Base-by-base conservation (phyloP, 1,140 invertebrate species). In the Callitettix versicolor region DNA sequence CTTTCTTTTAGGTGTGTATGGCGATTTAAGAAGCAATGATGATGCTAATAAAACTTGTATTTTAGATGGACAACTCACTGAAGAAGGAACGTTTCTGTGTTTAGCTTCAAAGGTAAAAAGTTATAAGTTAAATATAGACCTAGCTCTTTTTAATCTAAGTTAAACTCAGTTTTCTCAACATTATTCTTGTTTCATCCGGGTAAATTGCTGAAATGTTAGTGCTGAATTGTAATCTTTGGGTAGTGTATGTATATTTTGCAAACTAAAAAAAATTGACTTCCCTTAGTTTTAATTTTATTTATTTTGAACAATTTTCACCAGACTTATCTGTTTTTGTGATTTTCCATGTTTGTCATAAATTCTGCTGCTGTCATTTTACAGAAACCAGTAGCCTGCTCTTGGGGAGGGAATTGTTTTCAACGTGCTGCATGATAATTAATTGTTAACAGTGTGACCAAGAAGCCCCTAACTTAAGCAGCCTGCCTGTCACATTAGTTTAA, bases 11-110 rank as follows among this genome's bases (percentile, higher is more conserved):
- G 48, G 38, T 12, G n/a, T 26, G 41, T 44, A 53, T 58, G 67
- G 65, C 63, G 65, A 66, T 40, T 66, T 68, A 61, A 67, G 65
- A 42, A 66, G 65, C 59, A 43, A 60, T 18, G 63, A 60, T 11
- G 66, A 71, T 7, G 65, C 70, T 48, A 70, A 69, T 3, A 75
- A 71, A 62, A 69, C 74, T n/a, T 72, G 75, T 59, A 70, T 78
- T 58, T 57, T 79, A 30, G 74, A 74, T 61, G 70, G 74, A 58
- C 67, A 68, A 33, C 58, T 76, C 30, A 65, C 73, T 51, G 72
- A 77, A 47, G 75, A 77, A 63, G 79, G 79, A n/a, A 80, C 79
- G 26, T 73, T 81, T 56, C 69, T 83, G 30, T 76, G 76, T 58
- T 72, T 79, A 56, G 79, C 80, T 44, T 75, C 79, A 21, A 79